Evolutionary conservation across 2,888 invertebrate genomes (phyloP), one percentile per base, ranked within the genome.

Genomic region (Melikaiella ostensackeni): DNA sequence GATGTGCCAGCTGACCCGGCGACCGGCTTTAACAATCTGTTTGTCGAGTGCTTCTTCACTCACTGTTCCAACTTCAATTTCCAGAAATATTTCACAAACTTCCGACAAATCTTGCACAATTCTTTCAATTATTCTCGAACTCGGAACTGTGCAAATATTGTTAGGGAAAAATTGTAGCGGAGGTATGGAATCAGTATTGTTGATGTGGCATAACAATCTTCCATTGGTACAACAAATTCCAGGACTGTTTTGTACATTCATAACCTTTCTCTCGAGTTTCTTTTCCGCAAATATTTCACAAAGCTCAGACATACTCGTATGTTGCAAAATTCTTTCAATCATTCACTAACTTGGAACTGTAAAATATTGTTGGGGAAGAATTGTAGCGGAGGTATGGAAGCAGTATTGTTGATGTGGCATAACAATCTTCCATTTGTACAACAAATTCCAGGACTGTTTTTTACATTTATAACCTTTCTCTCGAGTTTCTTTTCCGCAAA

Each of bases 1-100:
- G 27, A 70, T 30, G 11, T n/a, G 27, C 70, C 70, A 70, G 70
- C 70, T 70, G 70, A 70, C 50, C 50, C 50, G 70, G 16, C 50
- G 30, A 30, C 57, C 24, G 64, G 30, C 24, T 16, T 38, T 66
- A 30, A 50, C n/a, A 50, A 70, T 30, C 70, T 50, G 50, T 70
- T 70, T 50, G 11, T n/a, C 50, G 4, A 42, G 27, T n/a, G n/a
- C n/a, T 11, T 38, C 24, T 21, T 38, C 35, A 38, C 24, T 24
- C 35, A 42, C 35, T 38, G 11, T 24, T 38, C 38, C 21, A 9
- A 33, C 35, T 35, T n/a, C 30, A 8, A 35, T n/a, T n/a, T 35
- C 11, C 62, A 62, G 33, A 30, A 30, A 35, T n/a, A 62, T 33
- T n/a, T 11, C 21, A 35, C 35, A n/a, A 63, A 3, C n/a, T 1